Percentiles rank a stretch among this genome's conserved stretches.
Evolutionary conservation across 2,797 vertebrate genomes (phyloP).

Genomic region (Leuciscus waleckii): DNA sequence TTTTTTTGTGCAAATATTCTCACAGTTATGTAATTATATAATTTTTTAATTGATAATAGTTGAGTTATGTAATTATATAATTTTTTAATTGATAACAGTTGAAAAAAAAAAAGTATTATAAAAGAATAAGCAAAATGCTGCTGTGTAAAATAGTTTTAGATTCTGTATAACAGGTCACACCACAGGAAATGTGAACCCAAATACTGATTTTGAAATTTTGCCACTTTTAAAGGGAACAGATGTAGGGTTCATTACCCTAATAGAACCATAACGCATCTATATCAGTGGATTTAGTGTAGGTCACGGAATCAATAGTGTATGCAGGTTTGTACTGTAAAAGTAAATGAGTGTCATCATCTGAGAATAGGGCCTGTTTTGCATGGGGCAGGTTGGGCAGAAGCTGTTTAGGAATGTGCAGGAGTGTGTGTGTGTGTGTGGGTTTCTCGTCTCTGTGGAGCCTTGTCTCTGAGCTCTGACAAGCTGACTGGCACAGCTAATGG

Average conservation of each 20-base stretch:
- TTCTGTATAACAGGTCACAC: neutral
- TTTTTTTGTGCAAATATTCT: too few species aligned
- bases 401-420: conserved; percentile 46
- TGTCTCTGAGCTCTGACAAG: conserved; percentile 55
- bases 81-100: too few species aligned
- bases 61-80: too few species aligned
- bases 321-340: neutral
- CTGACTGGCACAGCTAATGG: conserved; percentile 80
- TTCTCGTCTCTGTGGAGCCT: conserved; percentile 39
- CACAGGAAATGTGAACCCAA: neutral
- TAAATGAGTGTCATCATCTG: conserved; percentile 18
- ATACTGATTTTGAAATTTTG: neutral
- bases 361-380: conserved; percentile 49
- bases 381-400: conserved; percentile 39
- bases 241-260: neutral
- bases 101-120: too few species aligned
- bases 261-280: neutral
- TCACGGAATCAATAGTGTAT: neutral
- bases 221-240: neutral
- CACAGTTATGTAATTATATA: too few species aligned
- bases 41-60: too few species aligned
- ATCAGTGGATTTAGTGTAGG: neutral
- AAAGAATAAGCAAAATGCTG: neutral
- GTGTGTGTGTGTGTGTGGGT: conserved; percentile 28
- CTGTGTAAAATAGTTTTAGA: neutral